Conservation (phyloP, 2,888 invertebrate genomes). For the Erebia epiphron region DNA sequence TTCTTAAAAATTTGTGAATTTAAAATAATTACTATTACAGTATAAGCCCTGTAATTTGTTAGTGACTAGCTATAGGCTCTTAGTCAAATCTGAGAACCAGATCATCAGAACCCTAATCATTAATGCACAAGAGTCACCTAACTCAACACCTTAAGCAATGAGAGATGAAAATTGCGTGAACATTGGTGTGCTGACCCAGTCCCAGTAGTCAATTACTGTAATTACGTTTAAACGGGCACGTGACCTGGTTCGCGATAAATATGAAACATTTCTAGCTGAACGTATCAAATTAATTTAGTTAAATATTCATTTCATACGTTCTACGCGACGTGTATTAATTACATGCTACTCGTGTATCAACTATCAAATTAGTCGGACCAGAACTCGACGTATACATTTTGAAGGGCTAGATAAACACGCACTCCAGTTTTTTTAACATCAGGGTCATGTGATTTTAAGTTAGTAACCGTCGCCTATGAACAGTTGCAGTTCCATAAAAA, state of each 20-base stretch:
- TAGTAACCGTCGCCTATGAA: no score
- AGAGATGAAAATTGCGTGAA: not conserved
- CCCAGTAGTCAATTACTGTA: conserved; percentile 26
- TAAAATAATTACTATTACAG: no score
- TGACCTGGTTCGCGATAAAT: conserved; percentile 32
- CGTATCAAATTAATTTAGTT: conserved; percentile 4
- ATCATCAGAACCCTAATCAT: no score
- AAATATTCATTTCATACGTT: not conserved
- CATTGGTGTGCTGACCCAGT: conserved; percentile 4
- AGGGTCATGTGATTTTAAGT: no score
- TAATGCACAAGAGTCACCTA: no score
- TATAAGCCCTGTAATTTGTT: no score
- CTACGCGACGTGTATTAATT: not conserved
- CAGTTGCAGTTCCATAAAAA: no score
- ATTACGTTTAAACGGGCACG: conserved; percentile 31
- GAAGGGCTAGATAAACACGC: not conserved
- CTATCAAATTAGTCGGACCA: not conserved
- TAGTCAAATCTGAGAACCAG: no score
- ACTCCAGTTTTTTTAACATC: no score
- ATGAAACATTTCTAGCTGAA: conserved; percentile 16
- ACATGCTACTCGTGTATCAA: not conserved
- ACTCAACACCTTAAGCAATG: no score
- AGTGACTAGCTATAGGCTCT: no score
- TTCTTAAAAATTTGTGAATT: no score
- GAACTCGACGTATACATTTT: not conserved